Evolutionary conservation across 2,888 invertebrate genomes (phyloP).

Genomic region (Hetaerina titia): DNA sequence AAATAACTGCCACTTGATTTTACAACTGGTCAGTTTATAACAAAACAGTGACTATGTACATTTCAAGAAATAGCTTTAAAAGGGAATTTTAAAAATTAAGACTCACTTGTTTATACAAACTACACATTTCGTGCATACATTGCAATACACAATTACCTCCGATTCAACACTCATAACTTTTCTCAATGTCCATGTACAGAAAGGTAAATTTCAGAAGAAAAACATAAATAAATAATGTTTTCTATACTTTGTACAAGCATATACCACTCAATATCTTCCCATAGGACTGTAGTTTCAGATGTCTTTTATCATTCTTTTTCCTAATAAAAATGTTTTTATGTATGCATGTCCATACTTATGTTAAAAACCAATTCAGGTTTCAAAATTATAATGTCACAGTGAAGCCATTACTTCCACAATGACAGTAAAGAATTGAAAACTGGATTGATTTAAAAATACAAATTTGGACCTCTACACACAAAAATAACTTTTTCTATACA

Average conservation of each 20-base stretch:
- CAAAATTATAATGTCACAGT: background rate
- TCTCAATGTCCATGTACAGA: background rate
- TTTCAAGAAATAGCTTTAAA: too few relatives aligned
- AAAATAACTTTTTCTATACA: background rate
- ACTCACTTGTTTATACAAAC: too few relatives aligned
- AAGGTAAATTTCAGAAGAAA: background rate
- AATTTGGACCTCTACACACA: background rate
- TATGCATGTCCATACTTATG: too few relatives aligned
- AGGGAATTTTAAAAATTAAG: too few relatives aligned
- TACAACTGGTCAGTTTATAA: too few relatives aligned
- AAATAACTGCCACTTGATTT: too few relatives aligned
- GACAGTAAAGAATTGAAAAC: background rate
- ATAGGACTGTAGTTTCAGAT: background rate
- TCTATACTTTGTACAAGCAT: background rate
- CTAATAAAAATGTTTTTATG: background rate
- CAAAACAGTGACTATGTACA: too few relatives aligned
- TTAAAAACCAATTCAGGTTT: background rate
- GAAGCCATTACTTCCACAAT: background rate
- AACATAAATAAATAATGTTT: conserved; percentile 7
- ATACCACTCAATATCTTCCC: background rate
- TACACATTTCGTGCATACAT: background rate
- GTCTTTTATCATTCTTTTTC: background rate
- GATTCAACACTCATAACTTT: background rate
- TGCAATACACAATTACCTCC: background rate
- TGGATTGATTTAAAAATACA: background rate